Evolutionary conservation across 2,113 vertebrate genomes (phyloP), one percentile per base, ranked within the genome.

Genomic region (Formicarius rufipectus): DNA sequence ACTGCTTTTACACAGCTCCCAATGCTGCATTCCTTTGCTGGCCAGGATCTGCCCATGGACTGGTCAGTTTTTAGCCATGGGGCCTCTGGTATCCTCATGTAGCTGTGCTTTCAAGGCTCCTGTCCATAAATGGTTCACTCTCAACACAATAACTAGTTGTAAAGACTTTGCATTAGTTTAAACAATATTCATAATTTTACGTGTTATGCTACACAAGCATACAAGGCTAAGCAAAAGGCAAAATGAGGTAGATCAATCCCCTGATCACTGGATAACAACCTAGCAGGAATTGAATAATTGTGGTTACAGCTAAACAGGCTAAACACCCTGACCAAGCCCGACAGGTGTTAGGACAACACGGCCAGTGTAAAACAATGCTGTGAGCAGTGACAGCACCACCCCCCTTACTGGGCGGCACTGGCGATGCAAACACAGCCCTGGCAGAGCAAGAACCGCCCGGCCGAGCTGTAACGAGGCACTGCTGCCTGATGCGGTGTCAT

Each of bases 371-470:
- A 42, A 28, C 30, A 68, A 9, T 1, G 0, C 37, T 77, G 42
- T 28, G n/a, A 33, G 8, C 33, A 24, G 18, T 33, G 71, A 37
- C 2, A 4, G 19, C 49, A 87, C 12, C 30, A n/a, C 60, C 19
- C 23, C 22, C 1, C 52, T 56, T 14, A 8, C 60, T 20, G 50
- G 25, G n/a, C 40, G 1, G 17, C 30, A 8, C 8, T 42, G 39
- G 12, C 23, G 14, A 31, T 2, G 64, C 39, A 67, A 14, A 64
- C 31, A 28, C 31, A n/a, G 14, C 40, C 50, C 35, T 17, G 0
- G 0, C 0, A 18, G 12, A 13, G n/a, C 33, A 24, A 33, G 14
- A 39, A 23, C 21, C 18, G 9, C 47, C 27, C 30, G 14, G 33
- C 35, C 60, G 7, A 40, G 47, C 39, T 62, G 1, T 28, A 44